Conservation (phyloP, 2,888 invertebrate species). For the Chrysomela aeneicollis region DNA sequence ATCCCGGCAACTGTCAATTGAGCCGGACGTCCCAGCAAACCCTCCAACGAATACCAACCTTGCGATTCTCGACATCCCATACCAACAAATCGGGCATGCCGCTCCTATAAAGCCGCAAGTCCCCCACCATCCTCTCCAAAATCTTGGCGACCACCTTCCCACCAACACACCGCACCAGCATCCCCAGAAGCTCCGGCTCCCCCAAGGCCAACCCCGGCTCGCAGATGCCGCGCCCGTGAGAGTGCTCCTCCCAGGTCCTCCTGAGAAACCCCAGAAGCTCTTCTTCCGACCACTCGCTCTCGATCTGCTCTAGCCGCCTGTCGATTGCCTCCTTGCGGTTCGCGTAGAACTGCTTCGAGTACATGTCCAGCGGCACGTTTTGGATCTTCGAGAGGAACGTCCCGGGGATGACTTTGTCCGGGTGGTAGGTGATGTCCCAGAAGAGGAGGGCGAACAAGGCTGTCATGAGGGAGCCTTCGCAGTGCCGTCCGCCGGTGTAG, state of each 20-base stretch:
- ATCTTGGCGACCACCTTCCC: constrained; percentile 64
- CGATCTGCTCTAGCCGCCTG: constrained; percentile 61
- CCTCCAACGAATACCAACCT: too few relatives aligned
- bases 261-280: constrained; percentile 51
- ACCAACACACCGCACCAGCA: constrained; percentile 66
- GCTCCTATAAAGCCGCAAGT: constrained; percentile 69
- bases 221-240: constrained; percentile 46
- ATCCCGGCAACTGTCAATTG: too few relatives aligned
- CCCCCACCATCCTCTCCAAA: constrained; percentile 67
- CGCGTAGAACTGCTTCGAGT: constrained; percentile 70
- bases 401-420: constrained; percentile 60
- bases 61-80: constrained; percentile 70
- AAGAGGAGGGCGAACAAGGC: constrained; percentile 64
- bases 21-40: too few relatives aligned
- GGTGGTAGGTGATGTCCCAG: constrained; percentile 79
- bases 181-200: constrained; percentile 54
- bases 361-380: constrained; percentile 76
- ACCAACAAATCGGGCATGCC: constrained; percentile 87
- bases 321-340: constrained; percentile 71
- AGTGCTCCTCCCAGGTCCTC: constrained; percentile 62
- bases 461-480: constrained; percentile 53
- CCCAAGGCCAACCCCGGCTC: constrained; percentile 28
- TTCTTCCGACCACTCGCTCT: constrained; percentile 56
- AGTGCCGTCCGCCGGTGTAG: constrained; percentile 62
- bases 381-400: constrained; percentile 67